Percentiles rank a stretch among this genome's conserved stretches.
phyloP scores from a whole-genome alignment of 1,140 invertebrate genomes.

The Agrilus planipennis region DNA sequence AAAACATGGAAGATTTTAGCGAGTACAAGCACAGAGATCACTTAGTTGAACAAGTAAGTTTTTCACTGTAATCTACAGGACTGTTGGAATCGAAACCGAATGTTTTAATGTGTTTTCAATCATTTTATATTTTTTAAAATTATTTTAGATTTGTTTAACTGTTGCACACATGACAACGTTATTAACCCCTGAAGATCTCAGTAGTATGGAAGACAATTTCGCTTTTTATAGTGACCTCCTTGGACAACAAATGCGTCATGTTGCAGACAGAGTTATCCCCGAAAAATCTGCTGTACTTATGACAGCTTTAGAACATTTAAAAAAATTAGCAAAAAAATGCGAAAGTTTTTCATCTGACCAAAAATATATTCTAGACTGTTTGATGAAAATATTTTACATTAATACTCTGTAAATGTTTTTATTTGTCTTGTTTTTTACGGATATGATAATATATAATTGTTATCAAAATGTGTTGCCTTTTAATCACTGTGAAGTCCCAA shows the following conservation, averaged over 20 bases:
- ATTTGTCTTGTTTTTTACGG: too few species aligned
- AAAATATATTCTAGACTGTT: conserved; percentile 9
- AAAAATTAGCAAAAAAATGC: conserved; percentile 7
- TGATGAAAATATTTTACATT: conserved; percentile 7
- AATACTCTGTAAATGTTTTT: too few species aligned
- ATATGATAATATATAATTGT: too few species aligned
- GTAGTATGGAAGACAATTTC: conserved; percentile 12
- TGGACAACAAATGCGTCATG: conserved; percentile 18
- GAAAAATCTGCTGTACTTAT: conserved; percentile 23
- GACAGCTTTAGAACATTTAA: conserved; percentile 14
- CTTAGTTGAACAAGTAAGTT: conserved; percentile 49
- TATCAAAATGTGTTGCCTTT: too few species aligned
- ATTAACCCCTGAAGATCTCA: conserved; percentile 20
- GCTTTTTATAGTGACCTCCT: conserved; percentile 17
- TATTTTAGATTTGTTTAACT: conserved; percentile 25
- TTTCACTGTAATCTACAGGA: not conserved
- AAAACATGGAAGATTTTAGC: conserved; percentile 61
- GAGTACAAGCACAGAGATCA: conserved; percentile 73
- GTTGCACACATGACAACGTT: conserved; percentile 23
- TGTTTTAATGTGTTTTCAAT: not conserved
- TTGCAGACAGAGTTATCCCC: conserved; percentile 25
- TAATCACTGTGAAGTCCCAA: too few species aligned
- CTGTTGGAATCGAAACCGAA: not conserved
- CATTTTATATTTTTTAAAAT: conserved; percentile 3
- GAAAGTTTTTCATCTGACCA: conserved; percentile 7